Conservation (phyloP, 1,140 invertebrate genomes). For the Odontomachus brunneus region DNA sequence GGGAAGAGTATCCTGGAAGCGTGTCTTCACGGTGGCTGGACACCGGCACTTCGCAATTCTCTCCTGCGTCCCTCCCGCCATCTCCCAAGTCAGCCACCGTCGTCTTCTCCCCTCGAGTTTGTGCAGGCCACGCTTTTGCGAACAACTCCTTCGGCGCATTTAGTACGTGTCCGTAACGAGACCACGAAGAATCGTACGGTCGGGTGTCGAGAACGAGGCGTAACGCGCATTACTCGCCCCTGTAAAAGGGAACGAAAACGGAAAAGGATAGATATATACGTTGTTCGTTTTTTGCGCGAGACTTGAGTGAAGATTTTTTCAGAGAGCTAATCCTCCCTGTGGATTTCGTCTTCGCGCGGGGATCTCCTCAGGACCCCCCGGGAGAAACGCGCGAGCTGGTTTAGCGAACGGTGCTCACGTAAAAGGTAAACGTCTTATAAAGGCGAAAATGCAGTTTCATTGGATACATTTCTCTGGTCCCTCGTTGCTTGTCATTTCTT, state of each 20-base stretch:
- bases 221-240: background rate
- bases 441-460: background rate
- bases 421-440: conserved; percentile 48
- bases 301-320: background rate
- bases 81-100: conserved; percentile 66
- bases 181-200: conserved; percentile 34
- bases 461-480: no score
- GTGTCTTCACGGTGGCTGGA: conserved; percentile 83
- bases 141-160: conserved; percentile 73
- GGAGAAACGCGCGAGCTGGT: background rate
- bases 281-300: background rate
- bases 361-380: background rate
- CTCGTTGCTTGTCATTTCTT: no score
- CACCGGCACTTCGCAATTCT: conserved; percentile 82
- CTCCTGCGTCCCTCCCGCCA: conserved; percentile 69
- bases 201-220: background rate
- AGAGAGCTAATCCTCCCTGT: background rate
- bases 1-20: conserved; percentile 83
- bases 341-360: background rate
- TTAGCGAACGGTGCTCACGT: background rate
- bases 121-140: conserved; percentile 69
- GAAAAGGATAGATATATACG: background rate
- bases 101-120: conserved; percentile 73
- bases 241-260: background rate
- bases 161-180: conserved; percentile 73